Evolutionary conservation across 2,888 invertebrate genomes (phyloP), one percentile per base, ranked within the genome.

Genomic region (Bibio marci): DNA sequence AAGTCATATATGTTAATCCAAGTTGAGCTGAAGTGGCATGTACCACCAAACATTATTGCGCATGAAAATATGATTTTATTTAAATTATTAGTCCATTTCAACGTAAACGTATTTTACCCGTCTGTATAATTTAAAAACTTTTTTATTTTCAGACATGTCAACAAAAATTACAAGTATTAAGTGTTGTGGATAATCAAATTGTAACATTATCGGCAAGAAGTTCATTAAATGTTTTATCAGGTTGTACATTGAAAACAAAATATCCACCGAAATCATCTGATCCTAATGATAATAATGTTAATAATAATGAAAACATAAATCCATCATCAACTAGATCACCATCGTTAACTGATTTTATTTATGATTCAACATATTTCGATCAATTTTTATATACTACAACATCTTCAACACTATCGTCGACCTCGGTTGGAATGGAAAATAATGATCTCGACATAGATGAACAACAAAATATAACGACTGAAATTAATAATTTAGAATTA

Each of bases 141-240:
- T n/a, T n/a, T n/a, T n/a, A n/a, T n/a, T n/a, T n/a, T n/a, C 22
- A 87, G 81, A 74, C 73, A 1, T 91, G 91, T 52, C 60, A 66
- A 41, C 73, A 86, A 49, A 78, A 76, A 46, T 77, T 82, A 50
- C 64, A 70, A 0, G 77, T 85, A 0, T 59, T 90, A 6, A 67
- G 66, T 43, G 64, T 67, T 1, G 71, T 71, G 5, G 76, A 80
- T 54, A 80, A 86, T 54, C 91, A 91, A 62, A 71, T 87, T 18
- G 72, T 90, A 15, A 73, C 76, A 40, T 58, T 90, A 19, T 79
- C 80, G 0, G 69, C 72, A 32, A 66, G 67, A 57, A 66, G 67
- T 43, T 68, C 69, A 0, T 64, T 67, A 18, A 70, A 69, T 1
- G 68, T 70, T 30, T 61, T 63, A 38, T 73, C 79, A 0, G 80